Base-by-base conservation (phyloP, 2,797 vertebrate species). In the Apogon hyalosoma region DNA sequence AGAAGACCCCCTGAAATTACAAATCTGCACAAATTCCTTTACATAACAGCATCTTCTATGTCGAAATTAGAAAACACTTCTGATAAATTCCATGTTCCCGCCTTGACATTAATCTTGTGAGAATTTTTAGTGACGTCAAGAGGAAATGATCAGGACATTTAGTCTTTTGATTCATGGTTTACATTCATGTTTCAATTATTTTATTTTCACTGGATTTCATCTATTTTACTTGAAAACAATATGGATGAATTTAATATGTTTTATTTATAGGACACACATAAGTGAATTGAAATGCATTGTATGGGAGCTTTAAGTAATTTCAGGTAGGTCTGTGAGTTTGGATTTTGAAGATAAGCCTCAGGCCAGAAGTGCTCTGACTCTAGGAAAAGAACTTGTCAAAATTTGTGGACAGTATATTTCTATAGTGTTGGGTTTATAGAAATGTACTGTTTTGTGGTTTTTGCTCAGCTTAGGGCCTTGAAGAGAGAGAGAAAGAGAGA, bases 11-110 rank as follows among this genome's bases (percentile, higher is more conserved):
- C 0, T 45, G 11, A 77, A 77, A 83, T 59, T 47, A 75, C 8
- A 31, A 54, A 43, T 73, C 55, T 69, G 4, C 28, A 19, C 55
- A 75, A 81, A 82, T 75, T 63, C 56, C 69, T 76, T 80, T 80
- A 85, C 43, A 41, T 75, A 86, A 79, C 38, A 21, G 4, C 8
- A 40, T 28, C 53, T 49, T 33, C 16, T 40, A 47, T 52, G 39
- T 42, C 18, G 62, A 71, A 75, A 58, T 71, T 40, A 68, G 42
- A 63, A 75, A 64, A 66, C 1, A 52, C 42, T 71, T 72, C 42
- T 38, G 48, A 75, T 64, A 62, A 50, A 33, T 65, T 61, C 33
- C 47, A 53, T 66, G 45, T 39, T 78, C 33, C 12, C 4, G 55
- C 45, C 46, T 48, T 67, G 24, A 65, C 41, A 70, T 59, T 62